A percentile compares a stretch with the other conserved stretches of the same genome.
Evolutionary conservation across 1,140 invertebrate genomes (phyloP).

Genomic region (Drosophila sturtevanti): DNA sequence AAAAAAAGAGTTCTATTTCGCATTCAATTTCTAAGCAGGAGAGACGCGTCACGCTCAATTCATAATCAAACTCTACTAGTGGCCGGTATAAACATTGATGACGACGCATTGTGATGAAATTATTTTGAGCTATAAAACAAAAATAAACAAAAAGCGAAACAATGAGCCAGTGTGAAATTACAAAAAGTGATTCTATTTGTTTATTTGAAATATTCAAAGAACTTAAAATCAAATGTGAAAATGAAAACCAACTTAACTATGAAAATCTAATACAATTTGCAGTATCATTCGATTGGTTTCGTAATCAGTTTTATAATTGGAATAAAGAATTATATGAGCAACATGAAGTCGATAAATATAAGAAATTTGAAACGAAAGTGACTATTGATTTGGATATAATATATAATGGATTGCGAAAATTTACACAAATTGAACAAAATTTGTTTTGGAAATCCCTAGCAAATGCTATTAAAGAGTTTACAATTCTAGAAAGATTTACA

Average conservation of each 20-base stretch:
- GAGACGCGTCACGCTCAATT: not conserved
- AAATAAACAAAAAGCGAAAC: not conserved
- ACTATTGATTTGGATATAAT: not conserved
- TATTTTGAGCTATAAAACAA: not conserved
- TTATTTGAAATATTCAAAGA: not conserved
- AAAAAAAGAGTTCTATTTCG: too few species aligned
- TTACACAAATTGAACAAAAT: not conserved
- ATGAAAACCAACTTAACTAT: not conserved
- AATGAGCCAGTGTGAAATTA: not conserved
- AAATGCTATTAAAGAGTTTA: not conserved
- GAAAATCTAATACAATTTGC: not conserved
- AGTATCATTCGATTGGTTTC: not conserved
- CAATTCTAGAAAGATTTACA: not conserved
- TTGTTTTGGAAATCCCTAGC: not conserved
- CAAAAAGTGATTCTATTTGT: not conserved
- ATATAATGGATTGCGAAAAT: not conserved
- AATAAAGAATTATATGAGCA: not conserved
- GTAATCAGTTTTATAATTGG: not conserved
- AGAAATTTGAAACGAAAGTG: not conserved
- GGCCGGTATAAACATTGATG: not conserved
- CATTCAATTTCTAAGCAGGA: not conserved
- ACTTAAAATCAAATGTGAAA: not conserved
- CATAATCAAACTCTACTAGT: not conserved
- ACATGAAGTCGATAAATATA: not conserved
- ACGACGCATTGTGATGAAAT: not conserved